Percentiles rank a stretch among this genome's conserved stretches.
Evolutionary conservation across 2,113 vertebrate species (phyloP).

Genomic region (Himantopus leucocephalus): DNA sequence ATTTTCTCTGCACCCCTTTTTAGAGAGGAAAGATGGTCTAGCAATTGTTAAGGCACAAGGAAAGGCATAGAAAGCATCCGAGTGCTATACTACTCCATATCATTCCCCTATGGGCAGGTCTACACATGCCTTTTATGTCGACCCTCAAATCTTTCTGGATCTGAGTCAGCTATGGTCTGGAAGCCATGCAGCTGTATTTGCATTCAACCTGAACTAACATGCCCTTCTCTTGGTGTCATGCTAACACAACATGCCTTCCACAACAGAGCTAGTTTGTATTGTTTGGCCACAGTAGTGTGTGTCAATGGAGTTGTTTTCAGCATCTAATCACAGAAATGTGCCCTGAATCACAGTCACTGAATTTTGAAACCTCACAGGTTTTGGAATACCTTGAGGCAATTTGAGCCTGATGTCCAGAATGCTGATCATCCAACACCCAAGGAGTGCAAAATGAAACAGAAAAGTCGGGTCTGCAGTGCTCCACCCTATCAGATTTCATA

Average conservation of each 20-base stretch:
- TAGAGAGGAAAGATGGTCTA: background rate
- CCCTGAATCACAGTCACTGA: background rate
- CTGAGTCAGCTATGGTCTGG: background rate
- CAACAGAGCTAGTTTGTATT: background rate
- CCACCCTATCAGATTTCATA: background rate
- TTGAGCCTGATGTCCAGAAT: background rate
- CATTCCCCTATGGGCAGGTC: background rate
- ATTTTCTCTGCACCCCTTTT: background rate
- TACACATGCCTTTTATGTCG: background rate
- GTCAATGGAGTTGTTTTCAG: background rate
- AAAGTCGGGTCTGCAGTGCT: background rate
- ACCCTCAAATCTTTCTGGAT: background rate
- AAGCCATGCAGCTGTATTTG: background rate
- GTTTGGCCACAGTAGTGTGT: background rate
- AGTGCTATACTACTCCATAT: background rate
- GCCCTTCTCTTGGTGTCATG: background rate
- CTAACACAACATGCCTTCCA: background rate
- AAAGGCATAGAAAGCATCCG: background rate
- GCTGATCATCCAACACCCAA: background rate
- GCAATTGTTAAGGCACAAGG: background rate
- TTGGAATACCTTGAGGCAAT: background rate
- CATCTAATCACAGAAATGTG: background rate
- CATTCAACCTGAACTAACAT: background rate
- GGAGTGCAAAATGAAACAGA: background rate
- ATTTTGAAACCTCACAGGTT: constrained; percentile 8